phyloP scores from a whole-genome alignment of 2,113 vertebrate genomes.

The Sapayoa aenigma region DNA sequence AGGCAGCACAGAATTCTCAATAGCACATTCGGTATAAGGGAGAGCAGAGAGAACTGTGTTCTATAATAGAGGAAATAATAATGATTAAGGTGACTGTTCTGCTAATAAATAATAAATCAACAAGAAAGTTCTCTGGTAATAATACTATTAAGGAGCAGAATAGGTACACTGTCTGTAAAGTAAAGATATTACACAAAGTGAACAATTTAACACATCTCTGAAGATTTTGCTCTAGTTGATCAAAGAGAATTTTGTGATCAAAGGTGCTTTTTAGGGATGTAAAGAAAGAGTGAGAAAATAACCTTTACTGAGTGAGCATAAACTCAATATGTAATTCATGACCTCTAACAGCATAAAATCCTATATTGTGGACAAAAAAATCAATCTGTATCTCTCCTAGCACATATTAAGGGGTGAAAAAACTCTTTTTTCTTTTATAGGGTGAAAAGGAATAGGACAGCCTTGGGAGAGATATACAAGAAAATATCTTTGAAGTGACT shows the following conservation, averaged over 20 bases:
- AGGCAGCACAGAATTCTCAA: not conserved
- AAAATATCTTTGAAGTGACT: not conserved
- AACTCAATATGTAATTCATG: constrained; percentile 25
- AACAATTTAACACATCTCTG: constrained; percentile 48
- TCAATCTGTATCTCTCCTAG: not conserved
- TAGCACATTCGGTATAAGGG: not conserved
- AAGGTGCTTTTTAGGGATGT: constrained; percentile 45
- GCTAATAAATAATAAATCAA: constrained; percentile 54
- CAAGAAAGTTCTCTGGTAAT: not conserved
- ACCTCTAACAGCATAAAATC: not conserved
- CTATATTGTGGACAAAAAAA: not conserved
- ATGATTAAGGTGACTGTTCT: constrained; percentile 10
- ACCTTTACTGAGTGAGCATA: constrained; percentile 22
- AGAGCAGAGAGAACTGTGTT: not conserved
- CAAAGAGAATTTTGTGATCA: constrained; percentile 68
- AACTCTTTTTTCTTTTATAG: not conserved
- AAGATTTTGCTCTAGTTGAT: constrained; percentile 47
- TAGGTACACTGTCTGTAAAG: not conserved
- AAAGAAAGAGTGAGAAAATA: constrained; percentile 29
- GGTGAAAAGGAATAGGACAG: not conserved
- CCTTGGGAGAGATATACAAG: not conserved
- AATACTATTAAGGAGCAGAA: not conserved
- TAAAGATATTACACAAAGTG: constrained; percentile 21
- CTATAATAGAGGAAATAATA: not conserved
- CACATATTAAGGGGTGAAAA: not conserved